Base-by-base conservation (phyloP, 2,888 invertebrate genomes). In the Allophyes oxyacanthae region DNA sequence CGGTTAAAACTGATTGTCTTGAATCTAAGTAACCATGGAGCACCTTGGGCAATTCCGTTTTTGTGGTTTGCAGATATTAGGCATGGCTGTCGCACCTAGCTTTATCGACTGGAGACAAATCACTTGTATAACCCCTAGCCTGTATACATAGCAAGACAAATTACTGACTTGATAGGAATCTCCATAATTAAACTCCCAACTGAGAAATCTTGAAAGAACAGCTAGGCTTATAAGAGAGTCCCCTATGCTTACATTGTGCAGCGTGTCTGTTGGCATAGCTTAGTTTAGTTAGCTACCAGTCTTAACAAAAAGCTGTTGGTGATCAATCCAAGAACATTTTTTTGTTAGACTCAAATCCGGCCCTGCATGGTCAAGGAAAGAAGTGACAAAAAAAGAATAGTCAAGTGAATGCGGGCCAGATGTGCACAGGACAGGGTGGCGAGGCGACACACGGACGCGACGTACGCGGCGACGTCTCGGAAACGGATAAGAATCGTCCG, bases 361-460 rank as follows among this genome's bases (percentile, higher is more conserved):
- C 53, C 55, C 77, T 71, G 61, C 34, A 34, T 41, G 72, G 72
- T 57, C 49, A 66, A 64, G 46, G 20, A 50, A 73, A 43, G 32
- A 44, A 34, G n/a, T 28, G 13, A 46, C 45, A 56, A 64, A 60
- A 54, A 53, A 46, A 14, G 8, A 10, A 26, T 10, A 30, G 34
- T 2, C 7, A 6, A 13, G 42, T 49, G 32, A 53, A 74, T 75
- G 68, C 78, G 78, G 77, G 76, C 74, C 76, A 75, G 75, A 75
- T 75, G 75, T 66, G 57, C 30, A 6, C 8, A 34, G 45, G 33
- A 44, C 46, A 48, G 40, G 43, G 46, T 42, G 37, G 44, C 49
- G 28, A 28, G n/a, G n/a, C n/a, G n/a, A n/a, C n/a, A n/a, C n/a
- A n/a, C n/a, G n/a, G n/a, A n/a, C n/a, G n/a, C n/a, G n/a, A n/a